Percentiles rank a stretch among this genome's conserved stretches.
Conservation (phyloP, 2,888 invertebrate genomes). For the Tenthredo mesomela region DNA sequence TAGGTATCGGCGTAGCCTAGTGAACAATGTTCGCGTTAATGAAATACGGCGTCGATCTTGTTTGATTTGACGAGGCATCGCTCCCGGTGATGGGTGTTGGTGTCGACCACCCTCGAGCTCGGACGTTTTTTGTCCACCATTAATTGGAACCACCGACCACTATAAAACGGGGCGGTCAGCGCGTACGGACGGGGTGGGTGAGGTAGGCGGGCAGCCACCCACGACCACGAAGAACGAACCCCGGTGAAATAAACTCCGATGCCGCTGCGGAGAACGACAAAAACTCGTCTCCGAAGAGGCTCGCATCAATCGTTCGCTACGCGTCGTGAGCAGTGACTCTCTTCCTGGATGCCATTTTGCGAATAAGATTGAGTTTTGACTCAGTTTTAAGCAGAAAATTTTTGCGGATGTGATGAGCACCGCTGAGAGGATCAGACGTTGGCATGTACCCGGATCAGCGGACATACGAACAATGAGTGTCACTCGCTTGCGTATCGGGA, state of each 20-base stretch:
- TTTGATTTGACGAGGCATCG: conserved; percentile 53
- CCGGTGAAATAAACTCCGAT: conserved; percentile 71
- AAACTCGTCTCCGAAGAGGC: conserved; percentile 74
- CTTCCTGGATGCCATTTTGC: neutral
- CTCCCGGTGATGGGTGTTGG: conserved; percentile 57
- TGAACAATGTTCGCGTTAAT: conserved; percentile 51
- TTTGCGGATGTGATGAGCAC: conserved; percentile 32
- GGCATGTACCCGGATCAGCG: conserved; percentile 55
- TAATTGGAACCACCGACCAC: conserved; percentile 72
- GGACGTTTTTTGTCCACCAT: conserved; percentile 71
- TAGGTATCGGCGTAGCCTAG: conserved; percentile 2
- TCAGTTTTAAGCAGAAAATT: neutral
- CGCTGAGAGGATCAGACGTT: conserved; percentile 54
- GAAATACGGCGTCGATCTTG: conserved; percentile 51
- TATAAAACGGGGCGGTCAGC: conserved; percentile 70
- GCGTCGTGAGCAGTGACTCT: conserved; percentile 34
- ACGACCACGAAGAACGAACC: conserved; percentile 65
- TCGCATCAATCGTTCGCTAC: conserved; percentile 61
- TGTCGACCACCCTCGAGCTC: conserved; percentile 75
- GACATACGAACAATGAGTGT: conserved; percentile 59
- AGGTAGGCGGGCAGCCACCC: conserved; percentile 62
- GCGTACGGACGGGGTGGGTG: conserved; percentile 54
- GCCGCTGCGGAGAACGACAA: conserved; percentile 66
- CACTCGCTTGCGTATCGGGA: conserved; percentile 53
- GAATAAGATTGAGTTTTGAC: neutral